These are phyloP conservation scores for Halichoeres trimaculatus DNA, from an alignment of 2,113 vertebrate genomes.

Conservation along the genomic window DNA sequence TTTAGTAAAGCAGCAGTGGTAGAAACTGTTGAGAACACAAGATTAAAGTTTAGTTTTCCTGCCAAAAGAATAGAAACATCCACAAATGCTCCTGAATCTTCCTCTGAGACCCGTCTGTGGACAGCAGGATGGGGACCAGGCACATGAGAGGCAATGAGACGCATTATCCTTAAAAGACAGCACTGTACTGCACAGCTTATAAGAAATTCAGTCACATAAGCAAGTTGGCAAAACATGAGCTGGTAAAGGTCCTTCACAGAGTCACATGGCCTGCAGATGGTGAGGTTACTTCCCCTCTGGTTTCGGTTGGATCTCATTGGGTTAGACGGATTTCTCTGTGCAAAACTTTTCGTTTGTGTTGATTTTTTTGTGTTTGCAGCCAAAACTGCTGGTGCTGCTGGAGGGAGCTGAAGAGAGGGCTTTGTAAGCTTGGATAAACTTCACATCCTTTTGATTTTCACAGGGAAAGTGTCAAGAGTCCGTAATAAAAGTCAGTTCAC, in stretches of 20 bases:
- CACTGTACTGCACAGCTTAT: background rate
- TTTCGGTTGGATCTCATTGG: background rate
- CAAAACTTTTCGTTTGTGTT: background rate
- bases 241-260: background rate
- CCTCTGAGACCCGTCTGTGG: too few species aligned
- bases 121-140: too few species aligned
- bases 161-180: background rate
- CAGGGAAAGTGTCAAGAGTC: background rate
- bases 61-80: too few species aligned
- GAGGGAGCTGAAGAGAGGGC: background rate
- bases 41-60: too few species aligned
- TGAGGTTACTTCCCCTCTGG: background rate
- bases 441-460: background rate
- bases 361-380: background rate
- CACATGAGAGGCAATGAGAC: too few species aligned
- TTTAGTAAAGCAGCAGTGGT: too few species aligned
- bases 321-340: background rate
- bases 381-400: background rate
- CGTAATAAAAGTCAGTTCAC: background rate
- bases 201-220: background rate
- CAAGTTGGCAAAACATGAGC: background rate
- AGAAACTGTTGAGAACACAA: too few species aligned
- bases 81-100: too few species aligned
- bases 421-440: background rate
- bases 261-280: background rate